Percentiles rank a stretch among this genome's conserved stretches.
These are phyloP conservation scores for Nematopogon swammerdamellus DNA, from an alignment of 2,888 invertebrate genomes.

Conservation along the genomic window DNA sequence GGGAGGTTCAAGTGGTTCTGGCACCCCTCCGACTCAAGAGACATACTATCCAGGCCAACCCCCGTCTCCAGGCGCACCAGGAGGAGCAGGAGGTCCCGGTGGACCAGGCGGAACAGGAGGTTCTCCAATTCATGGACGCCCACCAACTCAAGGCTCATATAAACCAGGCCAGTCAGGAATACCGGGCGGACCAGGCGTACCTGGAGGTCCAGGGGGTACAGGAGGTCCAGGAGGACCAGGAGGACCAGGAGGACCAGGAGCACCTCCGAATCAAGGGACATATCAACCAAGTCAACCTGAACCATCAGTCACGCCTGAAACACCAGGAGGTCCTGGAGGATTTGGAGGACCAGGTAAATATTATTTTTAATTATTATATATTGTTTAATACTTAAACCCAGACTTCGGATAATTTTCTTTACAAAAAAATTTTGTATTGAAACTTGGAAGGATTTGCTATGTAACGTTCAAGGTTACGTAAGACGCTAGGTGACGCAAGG, in stretches of 20 bases:
- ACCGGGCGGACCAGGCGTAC: conserved; percentile 18
- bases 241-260: conserved; percentile 14
- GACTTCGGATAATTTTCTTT: no score
- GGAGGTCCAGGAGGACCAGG: conserved; percentile 17
- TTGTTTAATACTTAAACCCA: no score
- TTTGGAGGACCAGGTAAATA: conserved; percentile 15
- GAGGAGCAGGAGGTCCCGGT: conserved; percentile 9
- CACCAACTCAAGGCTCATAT: conserved; percentile 9
- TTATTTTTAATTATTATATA: conserved; percentile 1
- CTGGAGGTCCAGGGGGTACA: conserved; percentile 19
- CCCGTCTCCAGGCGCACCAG: conserved; percentile 15
- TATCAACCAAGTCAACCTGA: conserved; percentile 14
- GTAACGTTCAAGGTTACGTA: no score
- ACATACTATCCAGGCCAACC: conserved; percentile 13
- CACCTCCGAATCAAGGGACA: no score
- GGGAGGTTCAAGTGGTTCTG: conserved; percentile 12
- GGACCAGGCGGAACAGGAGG: conserved; percentile 10
- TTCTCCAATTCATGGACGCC: conserved; percentile 3
- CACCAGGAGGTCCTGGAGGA: conserved; percentile 13
- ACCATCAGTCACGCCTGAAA: conserved; percentile 13
- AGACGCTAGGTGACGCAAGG: no score
- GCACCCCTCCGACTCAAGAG: conserved; percentile 8
- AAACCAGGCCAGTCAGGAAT: conserved; percentile 17
- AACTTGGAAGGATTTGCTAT: no score
- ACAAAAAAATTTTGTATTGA: no score